Conservation (phyloP, 2,888 invertebrate genomes). For the Dorcus hopei region DNA sequence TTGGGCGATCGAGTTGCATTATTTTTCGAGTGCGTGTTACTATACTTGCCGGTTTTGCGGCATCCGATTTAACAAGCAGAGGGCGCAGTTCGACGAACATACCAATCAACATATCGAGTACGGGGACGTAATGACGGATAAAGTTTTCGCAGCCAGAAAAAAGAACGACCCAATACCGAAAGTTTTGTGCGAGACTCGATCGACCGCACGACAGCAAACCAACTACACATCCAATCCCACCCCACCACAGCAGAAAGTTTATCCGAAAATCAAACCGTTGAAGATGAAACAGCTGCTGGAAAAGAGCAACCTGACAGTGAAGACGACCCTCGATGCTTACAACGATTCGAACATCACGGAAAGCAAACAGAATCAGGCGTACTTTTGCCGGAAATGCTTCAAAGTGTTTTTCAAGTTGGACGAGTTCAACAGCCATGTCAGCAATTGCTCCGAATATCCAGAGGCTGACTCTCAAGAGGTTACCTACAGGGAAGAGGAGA, state of each 20-base stretch:
- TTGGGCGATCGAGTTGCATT: conserved; percentile 49
- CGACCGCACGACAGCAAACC: not conserved
- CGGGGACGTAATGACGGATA: conserved; percentile 38
- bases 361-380: conserved; percentile 42
- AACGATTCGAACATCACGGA: conserved; percentile 20
- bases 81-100: conserved; percentile 41
- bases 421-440: conserved; percentile 46
- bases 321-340: conserved; percentile 9
- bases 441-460: conserved; percentile 36
- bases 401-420: conserved; percentile 47
- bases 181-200: conserved; percentile 21
- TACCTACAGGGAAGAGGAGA: conserved; percentile 5
- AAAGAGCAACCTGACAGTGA: conserved; percentile 12
- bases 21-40: conserved; percentile 45
- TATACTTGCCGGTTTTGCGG: conserved; percentile 47
- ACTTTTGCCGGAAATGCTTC: conserved; percentile 48
- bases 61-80: conserved; percentile 46
- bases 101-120: conserved; percentile 37
- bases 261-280: conserved; percentile 27
- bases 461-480: conserved; percentile 25
- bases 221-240: not conserved
- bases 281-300: conserved; percentile 35
- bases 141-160: conserved; percentile 36
- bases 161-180: conserved; percentile 24
- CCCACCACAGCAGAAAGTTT: not conserved